Evolutionary conservation across 2,113 vertebrate genomes (phyloP), one percentile per base, ranked within the genome.

Genomic region (Electrona antarctica): DNA sequence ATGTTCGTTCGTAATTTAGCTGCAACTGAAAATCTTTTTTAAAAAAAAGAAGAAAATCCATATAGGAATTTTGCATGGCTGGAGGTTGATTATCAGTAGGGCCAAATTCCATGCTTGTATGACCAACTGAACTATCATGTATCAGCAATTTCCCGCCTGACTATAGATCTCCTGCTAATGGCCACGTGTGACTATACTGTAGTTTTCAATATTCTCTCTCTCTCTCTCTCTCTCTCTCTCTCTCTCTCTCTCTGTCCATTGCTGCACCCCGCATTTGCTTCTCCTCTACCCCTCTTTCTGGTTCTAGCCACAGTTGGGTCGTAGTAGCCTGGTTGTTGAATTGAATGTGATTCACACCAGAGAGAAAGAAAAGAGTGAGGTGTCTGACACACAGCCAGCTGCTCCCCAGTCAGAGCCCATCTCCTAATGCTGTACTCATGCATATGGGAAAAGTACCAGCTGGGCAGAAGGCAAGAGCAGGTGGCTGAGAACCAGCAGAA

Each of bases 391-490:
- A 64, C 13, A 64, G 62, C 85, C 88, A 92, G 90, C 85, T 90
- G 89, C 84, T 90, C 70, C 76, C 83, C 65, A 83, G 73, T 72
- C 67, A 49, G 73, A 61, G 68, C 71, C 80, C 69, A 79, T 85
- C 72, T 59, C 69, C 77, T 80, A 77, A 83, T 81, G 78, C 74
- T 52, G 54, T 46, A 13, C 64, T 80, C 80, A 81, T 61, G 80
- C 83, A 75, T 81, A 60, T 10, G 52, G 77, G 74, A 71, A 77
- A 83, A 87, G 81, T 78, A 85, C 83, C 87, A 91, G 87, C 87
- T 91, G 80, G 89, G 77, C 74, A 71, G 78, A 84, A 81, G 71
- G 78, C 73, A 77, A 81, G 80, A 87, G 85, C 90, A 91, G 90
- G 91, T 90, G 90, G 87, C 69, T 68, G 41, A 52, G 74, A 69